Conservation (phyloP, 1,140 invertebrate species). For the Octopus sinensis region DNA sequence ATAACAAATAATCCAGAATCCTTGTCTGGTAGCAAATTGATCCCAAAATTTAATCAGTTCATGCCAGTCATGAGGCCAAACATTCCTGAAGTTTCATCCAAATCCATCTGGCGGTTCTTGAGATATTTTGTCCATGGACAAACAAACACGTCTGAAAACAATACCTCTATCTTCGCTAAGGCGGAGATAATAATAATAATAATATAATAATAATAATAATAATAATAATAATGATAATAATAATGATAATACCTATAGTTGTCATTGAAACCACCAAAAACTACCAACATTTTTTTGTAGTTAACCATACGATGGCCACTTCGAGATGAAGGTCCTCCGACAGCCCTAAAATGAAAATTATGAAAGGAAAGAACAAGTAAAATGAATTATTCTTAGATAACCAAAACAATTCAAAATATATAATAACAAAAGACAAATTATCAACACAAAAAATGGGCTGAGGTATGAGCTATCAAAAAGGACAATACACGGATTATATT, state of each 20-base stretch:
- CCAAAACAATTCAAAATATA: background rate
- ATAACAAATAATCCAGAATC: too few relatives aligned
- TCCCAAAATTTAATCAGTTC: too few relatives aligned
- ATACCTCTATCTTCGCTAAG: too few relatives aligned
- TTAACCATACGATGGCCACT: conserved; percentile 87
- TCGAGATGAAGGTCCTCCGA: conserved; percentile 76
- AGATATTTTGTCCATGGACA: too few relatives aligned
- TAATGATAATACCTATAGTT: conserved; percentile 60
- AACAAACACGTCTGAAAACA: too few relatives aligned
- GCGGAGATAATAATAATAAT: background rate
- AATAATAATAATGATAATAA: conserved; percentile 22
- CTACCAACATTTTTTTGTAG: conserved; percentile 73
- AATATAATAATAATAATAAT: background rate
- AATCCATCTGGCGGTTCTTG: too few relatives aligned
- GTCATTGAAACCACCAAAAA: conserved; percentile 91
- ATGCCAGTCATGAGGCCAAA: too few relatives aligned
- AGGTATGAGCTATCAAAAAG: too few relatives aligned
- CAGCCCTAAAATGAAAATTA: conserved; percentile 50
- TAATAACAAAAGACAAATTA: background rate
- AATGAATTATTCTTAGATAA: background rate
- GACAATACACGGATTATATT: too few relatives aligned
- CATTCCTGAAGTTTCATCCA: too few relatives aligned
- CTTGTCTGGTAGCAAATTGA: too few relatives aligned
- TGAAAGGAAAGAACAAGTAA: background rate
- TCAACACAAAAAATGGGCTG: background rate